These are phyloP conservation scores for Alligator sinensis DNA, from an alignment of 2,113 vertebrate genomes.

Conservation along the genomic window DNA sequence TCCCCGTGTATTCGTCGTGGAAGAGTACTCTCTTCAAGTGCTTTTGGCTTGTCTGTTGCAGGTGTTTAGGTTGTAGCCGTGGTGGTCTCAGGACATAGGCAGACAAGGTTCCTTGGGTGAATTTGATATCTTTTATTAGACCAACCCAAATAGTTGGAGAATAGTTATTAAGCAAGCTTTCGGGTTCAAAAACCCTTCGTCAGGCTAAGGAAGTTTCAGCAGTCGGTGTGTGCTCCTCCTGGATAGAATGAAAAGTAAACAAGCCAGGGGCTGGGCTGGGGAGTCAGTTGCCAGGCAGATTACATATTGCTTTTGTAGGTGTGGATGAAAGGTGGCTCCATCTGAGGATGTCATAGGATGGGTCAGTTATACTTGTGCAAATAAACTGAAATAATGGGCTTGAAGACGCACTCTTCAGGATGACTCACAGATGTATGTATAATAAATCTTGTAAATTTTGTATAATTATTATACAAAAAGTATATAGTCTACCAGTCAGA, in stretches of 20 bases:
- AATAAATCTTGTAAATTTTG: background rate
- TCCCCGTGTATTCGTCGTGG: background rate
- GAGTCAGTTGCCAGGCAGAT: too few species aligned
- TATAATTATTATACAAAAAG: background rate
- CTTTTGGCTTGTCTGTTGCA: background rate
- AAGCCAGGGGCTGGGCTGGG: too few species aligned
- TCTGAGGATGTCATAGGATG: background rate
- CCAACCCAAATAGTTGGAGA: too few species aligned
- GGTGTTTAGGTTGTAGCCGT: background rate
- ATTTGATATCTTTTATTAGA: too few species aligned
- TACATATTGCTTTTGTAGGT: background rate
- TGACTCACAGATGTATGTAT: background rate
- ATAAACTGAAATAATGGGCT: background rate
- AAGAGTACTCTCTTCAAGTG: background rate
- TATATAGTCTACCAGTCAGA: background rate
- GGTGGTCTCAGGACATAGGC: too few species aligned
- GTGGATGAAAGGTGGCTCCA: background rate
- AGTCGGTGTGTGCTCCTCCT: background rate
- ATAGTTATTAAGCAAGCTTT: too few species aligned
- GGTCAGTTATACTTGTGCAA: background rate
- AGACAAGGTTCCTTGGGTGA: too few species aligned
- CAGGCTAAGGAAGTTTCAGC: too few species aligned
- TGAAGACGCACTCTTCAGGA: background rate
- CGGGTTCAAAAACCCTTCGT: too few species aligned
- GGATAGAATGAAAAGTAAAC: too few species aligned